Evolutionary conservation across 2,888 invertebrate genomes (phyloP), one percentile per base, ranked within the genome.

Genomic region (Chirona hameri): DNA sequence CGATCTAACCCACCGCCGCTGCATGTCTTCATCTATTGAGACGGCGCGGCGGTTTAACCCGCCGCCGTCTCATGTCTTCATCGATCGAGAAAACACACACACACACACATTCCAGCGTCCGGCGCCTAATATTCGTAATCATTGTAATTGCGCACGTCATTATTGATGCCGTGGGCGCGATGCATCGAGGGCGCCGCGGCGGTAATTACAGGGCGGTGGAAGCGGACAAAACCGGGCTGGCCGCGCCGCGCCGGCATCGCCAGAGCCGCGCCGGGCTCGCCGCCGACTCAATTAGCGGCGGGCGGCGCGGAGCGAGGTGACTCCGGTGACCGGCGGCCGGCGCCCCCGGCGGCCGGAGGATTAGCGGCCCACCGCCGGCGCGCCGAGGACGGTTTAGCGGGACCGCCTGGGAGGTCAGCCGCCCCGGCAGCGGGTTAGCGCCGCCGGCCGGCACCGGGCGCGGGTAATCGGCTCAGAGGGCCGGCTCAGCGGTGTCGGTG

Each of bases 81-180:
- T 72, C 72, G 29, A 72, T 72, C 72, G 31, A 29, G 72, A 72
- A 72, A 72, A 72, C 72, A 72, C 72, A 52, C 52, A 52, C 39
- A 52, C 39, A 39, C 52, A 52, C 52, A 39, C 72, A 72, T 72
- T 72, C 72, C 72, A 39, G 72, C 15, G 72, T 14, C 72, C 14
- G 29, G 31, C 18, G 15, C 39, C 21, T 72, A 72, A 72, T 39
- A 31, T 31, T 31, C 21, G 72, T 72, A 72, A 72, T 72, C 39
- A 72, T 72, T 72, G 72, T 72, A 72, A 72, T 72, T 72, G 72
- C 72, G 21, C n/a, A 31, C 72, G 72, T 72, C 72, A 72, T 72
- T 72, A 72, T 39, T 72, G 72, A 39, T 5, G 15, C 72, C 72
- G 10, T 18, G 29, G 72, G 72, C 72, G 72, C 72, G 72, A 72